A percentile compares a stretch with the other conserved stretches of the same genome.
Evolutionary conservation across 2,888 invertebrate genomes (phyloP).

Genomic region (Bugulina stolonifera): DNA sequence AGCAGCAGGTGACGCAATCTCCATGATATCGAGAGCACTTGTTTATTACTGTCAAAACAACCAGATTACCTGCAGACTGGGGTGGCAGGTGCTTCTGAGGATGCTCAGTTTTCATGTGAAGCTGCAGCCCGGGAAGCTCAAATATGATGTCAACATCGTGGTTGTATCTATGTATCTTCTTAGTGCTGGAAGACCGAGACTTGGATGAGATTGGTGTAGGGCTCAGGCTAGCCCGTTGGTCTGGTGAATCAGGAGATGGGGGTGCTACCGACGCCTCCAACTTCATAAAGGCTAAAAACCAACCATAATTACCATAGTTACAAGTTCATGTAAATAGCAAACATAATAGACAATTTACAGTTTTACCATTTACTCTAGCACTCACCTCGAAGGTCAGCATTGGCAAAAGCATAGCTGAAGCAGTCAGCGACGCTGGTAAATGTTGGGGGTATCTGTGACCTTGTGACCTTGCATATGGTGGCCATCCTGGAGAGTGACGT

Average conservation of each 20-base stretch:
- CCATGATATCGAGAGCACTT: too few relatives aligned
- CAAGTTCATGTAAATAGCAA: too few relatives aligned
- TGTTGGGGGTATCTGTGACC: slow-evolving; percentile 90
- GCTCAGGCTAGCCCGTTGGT: neutral
- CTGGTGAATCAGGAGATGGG: neutral
- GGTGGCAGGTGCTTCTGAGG: slow-evolving; percentile 58
- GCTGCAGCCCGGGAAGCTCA: slow-evolving; percentile 83
- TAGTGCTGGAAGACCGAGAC: neutral
- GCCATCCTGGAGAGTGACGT: slow-evolving; percentile 66
- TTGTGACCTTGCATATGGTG: slow-evolving; percentile 83
- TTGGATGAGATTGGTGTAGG: neutral
- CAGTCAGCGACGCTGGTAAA: slow-evolving; percentile 89
- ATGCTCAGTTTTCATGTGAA: slow-evolving; percentile 88
- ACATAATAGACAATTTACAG: neutral
- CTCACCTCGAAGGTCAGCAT: slow-evolving; percentile 85
- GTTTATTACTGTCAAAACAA: neutral
- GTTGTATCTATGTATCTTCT: slow-evolving; percentile 33
- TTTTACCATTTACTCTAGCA: slow-evolving; percentile 1
- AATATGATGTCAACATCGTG: slow-evolving; percentile 83
- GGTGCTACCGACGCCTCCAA: neutral
- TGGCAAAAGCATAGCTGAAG: slow-evolving; percentile 93
- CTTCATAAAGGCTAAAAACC: slow-evolving; percentile 16
- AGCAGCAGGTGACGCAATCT: too few relatives aligned
- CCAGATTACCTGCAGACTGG: neutral
- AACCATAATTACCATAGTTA: too few relatives aligned